Base-by-base conservation (phyloP, 2,113 vertebrate species). In the Aspiorhynchus laticeps region DNA sequence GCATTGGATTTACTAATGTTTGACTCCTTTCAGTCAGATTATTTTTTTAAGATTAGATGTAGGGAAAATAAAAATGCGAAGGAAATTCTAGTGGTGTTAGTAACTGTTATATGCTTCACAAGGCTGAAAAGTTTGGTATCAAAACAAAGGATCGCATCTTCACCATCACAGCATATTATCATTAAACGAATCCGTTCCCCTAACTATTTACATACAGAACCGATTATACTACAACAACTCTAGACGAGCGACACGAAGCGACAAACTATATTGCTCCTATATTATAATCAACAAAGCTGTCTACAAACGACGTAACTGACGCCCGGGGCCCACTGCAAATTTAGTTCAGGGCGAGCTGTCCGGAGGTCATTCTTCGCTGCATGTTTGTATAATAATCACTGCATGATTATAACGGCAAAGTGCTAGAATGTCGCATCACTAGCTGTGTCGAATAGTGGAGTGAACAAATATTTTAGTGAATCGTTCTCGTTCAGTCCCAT, bases 401-500 rank as follows among this genome's bases (percentile, higher is more conserved):
- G 12, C 12, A 46, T 75, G 5, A 43, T 75, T 75, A 46, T 46
- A 75, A 26, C 0, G 2, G 5, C 6, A 2, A 46, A n/a, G 12
- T 26, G 41, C 11, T 75, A 26, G 8, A 38, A 73, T 41, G 19
- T 41, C 36, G 21, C 36, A 43, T 26, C 11, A 26, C 38, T 26
- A 3, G 24, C 73, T 26, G 38, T 7, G 38, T 46, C 11, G 38
- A 75, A 75, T 26, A 26, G n/a, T 14, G 38, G 41, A 75, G 11
- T 46, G 73, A 75, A 46, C 73, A 46, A 75, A 75, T 75, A 24
- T 15, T 46, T 46, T 26, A 75, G n/a, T 24, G 73, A 75, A 46
- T 75, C 73, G 41, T 75, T 75, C n/a, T 46, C 11, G 71, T 43
- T 74, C 19, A 43, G 5, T 41, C 17, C 67, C 15, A 38, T 71